These are phyloP conservation scores for Mesitornis unicolor DNA, from an alignment of 2,113 vertebrate species.

Conservation along the genomic window DNA sequence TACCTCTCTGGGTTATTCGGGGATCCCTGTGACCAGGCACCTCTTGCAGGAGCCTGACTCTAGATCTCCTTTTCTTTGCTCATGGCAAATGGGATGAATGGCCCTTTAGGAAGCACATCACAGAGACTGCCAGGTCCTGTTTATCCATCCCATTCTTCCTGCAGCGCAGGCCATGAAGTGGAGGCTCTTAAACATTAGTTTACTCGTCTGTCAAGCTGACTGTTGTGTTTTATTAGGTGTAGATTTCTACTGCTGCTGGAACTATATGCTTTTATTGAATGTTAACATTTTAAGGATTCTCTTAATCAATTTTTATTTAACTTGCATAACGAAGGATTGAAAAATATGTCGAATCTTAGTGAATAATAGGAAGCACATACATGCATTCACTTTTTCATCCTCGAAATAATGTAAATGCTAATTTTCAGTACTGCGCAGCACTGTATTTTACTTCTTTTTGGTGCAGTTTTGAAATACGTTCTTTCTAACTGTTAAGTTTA, in stretches of 20 bases:
- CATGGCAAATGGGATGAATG: background rate
- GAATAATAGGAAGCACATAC: background rate
- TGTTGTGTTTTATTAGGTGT: background rate
- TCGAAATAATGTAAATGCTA: background rate
- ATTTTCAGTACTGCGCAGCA: background rate
- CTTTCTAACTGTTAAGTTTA: background rate
- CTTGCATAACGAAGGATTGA: background rate
- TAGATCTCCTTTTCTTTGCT: background rate
- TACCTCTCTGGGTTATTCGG: background rate
- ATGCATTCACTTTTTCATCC: background rate
- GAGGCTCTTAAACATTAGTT: background rate
- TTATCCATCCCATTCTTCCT: background rate
- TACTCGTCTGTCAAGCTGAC: background rate
- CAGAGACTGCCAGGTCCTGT: background rate
- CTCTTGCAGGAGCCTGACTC: background rate
- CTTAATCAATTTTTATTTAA: background rate
- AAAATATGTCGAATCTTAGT: background rate
- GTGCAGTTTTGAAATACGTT: background rate
- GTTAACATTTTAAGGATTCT: background rate
- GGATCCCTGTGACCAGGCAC: background rate
- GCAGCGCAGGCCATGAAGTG: background rate
- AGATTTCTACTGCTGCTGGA: background rate
- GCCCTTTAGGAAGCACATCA: background rate
- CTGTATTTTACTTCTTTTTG: background rate
- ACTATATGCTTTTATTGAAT: background rate